These are phyloP conservation scores for Sylvilagus bachmani DNA, from an alignment of 2,113 vertebrate species.

Conservation along the genomic window DNA sequence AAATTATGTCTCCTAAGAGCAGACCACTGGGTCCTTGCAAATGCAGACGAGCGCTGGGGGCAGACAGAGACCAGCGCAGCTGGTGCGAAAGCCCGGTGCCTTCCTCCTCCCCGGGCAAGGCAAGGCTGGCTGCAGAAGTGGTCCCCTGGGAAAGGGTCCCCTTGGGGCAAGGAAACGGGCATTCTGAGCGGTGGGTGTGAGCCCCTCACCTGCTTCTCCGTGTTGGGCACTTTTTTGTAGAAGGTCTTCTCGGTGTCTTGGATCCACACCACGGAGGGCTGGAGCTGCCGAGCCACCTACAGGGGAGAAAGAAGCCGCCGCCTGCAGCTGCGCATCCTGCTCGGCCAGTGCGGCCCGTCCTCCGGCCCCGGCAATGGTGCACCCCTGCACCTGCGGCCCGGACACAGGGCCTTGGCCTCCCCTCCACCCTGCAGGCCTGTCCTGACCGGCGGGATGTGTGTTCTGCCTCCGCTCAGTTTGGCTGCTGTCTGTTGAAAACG, in stretches of 20 bases:
- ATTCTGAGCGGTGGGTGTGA: not conserved
- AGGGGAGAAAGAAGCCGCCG: not conserved
- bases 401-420: slow-evolving; percentile 48
- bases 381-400: not conserved
- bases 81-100: accelerated
- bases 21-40: not conserved
- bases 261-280: slow-evolving; percentile 94
- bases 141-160: no score
- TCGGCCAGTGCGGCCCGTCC: no score
- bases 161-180: accelerated
- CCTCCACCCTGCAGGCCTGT: not conserved
- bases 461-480: accelerated
- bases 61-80: not conserved
- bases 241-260: slow-evolving; percentile 92
- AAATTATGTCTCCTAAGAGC: slow-evolving; percentile 42
- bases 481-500: not conserved
- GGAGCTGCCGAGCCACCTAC: slow-evolving; percentile 92
- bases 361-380: no score
- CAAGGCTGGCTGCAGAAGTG: not conserved
- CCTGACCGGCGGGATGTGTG: not conserved
- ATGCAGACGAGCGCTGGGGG: not conserved
- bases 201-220: slow-evolving; percentile 87
- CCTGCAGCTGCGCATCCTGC: no score
- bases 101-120: not conserved
- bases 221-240: slow-evolving; percentile 86